phyloP scores from a whole-genome alignment of 2,888 invertebrate species.

The Syrphus vitripennis region DNA sequence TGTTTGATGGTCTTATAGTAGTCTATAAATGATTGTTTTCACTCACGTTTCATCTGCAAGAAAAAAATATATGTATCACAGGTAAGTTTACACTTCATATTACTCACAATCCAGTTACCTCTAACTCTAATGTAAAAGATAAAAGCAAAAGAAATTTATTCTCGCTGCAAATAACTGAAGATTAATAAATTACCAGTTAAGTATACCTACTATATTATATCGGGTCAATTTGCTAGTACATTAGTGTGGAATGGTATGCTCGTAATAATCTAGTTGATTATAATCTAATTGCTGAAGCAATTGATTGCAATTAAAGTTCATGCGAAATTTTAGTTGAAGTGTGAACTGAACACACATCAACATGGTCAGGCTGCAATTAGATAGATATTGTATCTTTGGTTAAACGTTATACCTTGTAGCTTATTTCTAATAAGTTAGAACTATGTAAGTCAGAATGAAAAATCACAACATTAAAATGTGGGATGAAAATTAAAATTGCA shows the following conservation, averaged over 20 bases:
- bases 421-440: no score
- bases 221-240: constrained; percentile 23
- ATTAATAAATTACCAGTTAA: constrained; percentile 30
- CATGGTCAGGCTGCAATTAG: not conserved
- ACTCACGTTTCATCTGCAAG: not conserved
- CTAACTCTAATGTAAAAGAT: not conserved
- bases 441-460: no score
- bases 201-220: no score
- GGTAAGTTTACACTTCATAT: no score
- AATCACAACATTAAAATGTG: no score
- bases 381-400: no score
- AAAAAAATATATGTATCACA: no score
- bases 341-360: constrained; percentile 23
- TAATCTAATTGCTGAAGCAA: constrained; percentile 31
- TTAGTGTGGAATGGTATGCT: constrained; percentile 18
- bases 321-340: constrained; percentile 22
- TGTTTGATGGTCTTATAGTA: not conserved
- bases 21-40: not conserved
- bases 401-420: no score
- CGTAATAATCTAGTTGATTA: constrained; percentile 17
- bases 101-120: no score
- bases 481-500: not conserved
- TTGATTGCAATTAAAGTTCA: constrained; percentile 51
- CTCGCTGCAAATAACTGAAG: not conserved
- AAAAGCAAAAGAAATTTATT: not conserved